phyloP scores from a whole-genome alignment of 1,140 invertebrate species.

The Drosophila gunungcola region DNA sequence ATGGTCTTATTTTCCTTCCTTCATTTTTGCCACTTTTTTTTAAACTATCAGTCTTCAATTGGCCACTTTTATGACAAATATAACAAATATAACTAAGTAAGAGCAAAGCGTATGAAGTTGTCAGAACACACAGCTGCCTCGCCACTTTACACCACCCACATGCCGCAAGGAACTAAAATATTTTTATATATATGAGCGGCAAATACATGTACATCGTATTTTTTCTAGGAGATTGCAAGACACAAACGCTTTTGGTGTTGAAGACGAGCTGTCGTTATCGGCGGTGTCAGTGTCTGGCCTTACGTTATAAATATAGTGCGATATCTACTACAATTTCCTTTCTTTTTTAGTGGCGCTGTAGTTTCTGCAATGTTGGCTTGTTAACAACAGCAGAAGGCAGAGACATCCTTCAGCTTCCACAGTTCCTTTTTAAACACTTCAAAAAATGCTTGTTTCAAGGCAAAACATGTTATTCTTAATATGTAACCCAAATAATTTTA shows the following conservation, averaged over 20 bases:
- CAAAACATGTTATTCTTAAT: neutral
- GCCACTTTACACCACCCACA: constrained; percentile 44
- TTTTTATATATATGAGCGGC: neutral
- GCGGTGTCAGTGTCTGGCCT: constrained; percentile 41
- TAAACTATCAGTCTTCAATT: constrained; percentile 42
- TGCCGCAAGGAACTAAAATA: constrained; percentile 1
- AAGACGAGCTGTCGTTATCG: constrained; percentile 40
- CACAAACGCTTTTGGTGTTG: constrained; percentile 67
- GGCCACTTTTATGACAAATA: constrained; percentile 78
- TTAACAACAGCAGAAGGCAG: constrained; percentile 70
- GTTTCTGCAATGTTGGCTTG: constrained; percentile 52
- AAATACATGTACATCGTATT: neutral
- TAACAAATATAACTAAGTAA: constrained; percentile 2
- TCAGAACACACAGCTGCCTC: constrained; percentile 39
- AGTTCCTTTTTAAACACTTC: constrained; percentile 13
- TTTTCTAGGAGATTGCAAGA: constrained; percentile 33
- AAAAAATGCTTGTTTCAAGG: neutral
- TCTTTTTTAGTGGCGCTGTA: constrained; percentile 15
- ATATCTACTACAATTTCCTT: constrained; percentile 69
- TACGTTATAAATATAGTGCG: constrained; percentile 58
- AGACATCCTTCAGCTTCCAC: constrained; percentile 48
- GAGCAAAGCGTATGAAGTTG: constrained; percentile 54
- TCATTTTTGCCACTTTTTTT: constrained; percentile 1
- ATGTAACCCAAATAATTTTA: too few relatives aligned
- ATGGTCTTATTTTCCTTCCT: constrained; percentile 1